These are phyloP conservation scores for Hirtodrosophila confusa DNA, from an alignment of 2,888 invertebrate genomes.

Conservation along the genomic window DNA sequence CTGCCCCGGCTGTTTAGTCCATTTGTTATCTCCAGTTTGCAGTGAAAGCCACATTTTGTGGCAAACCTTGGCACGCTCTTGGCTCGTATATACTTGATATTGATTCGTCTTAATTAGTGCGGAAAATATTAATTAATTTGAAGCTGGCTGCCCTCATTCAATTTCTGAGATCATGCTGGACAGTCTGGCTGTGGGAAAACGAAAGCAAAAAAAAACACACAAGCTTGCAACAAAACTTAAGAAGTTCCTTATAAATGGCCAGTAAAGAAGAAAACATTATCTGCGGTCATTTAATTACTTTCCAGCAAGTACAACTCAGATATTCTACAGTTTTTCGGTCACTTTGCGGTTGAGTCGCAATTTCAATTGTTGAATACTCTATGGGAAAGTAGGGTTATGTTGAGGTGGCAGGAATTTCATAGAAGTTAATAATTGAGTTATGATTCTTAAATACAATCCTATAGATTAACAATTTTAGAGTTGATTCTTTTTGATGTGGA, in stretches of 20 bases:
- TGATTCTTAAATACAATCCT: too few species aligned
- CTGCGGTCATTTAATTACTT: constrained; percentile 44
- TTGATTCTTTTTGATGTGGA: too few species aligned
- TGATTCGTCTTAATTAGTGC: constrained; percentile 70
- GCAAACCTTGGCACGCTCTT: constrained; percentile 49
- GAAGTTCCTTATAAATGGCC: too few species aligned
- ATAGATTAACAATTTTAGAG: too few species aligned
- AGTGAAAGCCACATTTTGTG: constrained; percentile 44
- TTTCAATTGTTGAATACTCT: constrained; percentile 8
- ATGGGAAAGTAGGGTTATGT: not conserved
- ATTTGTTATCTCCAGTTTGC: constrained; percentile 29
- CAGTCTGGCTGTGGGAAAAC: constrained; percentile 12
- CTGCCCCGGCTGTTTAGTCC: constrained; percentile 20
- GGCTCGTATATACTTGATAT: constrained; percentile 24
- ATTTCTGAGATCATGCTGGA: constrained; percentile 8
- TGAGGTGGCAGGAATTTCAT: too few species aligned
- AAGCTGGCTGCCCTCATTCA: constrained; percentile 26
- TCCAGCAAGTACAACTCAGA: constrained; percentile 9
- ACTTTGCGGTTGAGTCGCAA: constrained; percentile 21
- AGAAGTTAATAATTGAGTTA: too few species aligned
- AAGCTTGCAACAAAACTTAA: constrained; percentile 1
- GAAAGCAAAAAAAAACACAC: constrained; percentile 9
- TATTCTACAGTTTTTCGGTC: constrained; percentile 8
- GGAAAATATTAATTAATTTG: constrained; percentile 75
- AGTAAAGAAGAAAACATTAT: constrained; percentile 18